Base-by-base conservation (phyloP, 2,113 vertebrate genomes). In the Sorex fumeus region DNA sequence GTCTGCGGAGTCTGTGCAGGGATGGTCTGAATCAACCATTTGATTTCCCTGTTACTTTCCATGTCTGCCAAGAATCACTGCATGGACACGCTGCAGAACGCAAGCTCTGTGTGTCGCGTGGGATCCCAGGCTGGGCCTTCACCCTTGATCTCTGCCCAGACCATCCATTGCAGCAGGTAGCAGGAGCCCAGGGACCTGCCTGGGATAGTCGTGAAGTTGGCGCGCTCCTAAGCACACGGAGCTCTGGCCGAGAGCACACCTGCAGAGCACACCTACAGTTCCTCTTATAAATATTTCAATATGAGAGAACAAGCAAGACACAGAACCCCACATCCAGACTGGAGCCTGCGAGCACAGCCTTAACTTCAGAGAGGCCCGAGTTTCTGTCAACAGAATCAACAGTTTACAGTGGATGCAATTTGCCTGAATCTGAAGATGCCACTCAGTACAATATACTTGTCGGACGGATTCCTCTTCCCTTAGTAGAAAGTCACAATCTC, bases 401-500 rank as follows among this genome's bases (percentile, higher is more conserved):
- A 82, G 19, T n/a, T 94, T 90, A 90, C 3, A 83, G n/a, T 66
- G 80, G 87, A 84, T 89, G 45, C 90, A 78, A 70, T 89, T 94
- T 81, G 12, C 5, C 21, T 69, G 57, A 71, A 70, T 84, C 47
- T 62, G 74, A 95, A 93, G 32, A 71, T 91, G 71, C 10, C 79
- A 87, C 72, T 75, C 36, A 50, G 71, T 67, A 87, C 85, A 85
- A 74, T 88, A 92, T 60, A 96, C 72, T 86, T 88, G 32, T 53
- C 60, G 85, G 66, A 92, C 83, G 50, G 78, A 82, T 95, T 77
- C 32, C 34, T 93, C 76, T 87, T 94, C 53, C 67, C 87, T 90
- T 76, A 85, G 76, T 84, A 91, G 91, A 93, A 95, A 88, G 71
- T 74, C 93, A 34, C 28, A 2, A 82, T 28, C 34, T 92, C 95